Conservation (phyloP, 2,888 invertebrate species). For the Ashinkailepas kermadecensis region DNA sequence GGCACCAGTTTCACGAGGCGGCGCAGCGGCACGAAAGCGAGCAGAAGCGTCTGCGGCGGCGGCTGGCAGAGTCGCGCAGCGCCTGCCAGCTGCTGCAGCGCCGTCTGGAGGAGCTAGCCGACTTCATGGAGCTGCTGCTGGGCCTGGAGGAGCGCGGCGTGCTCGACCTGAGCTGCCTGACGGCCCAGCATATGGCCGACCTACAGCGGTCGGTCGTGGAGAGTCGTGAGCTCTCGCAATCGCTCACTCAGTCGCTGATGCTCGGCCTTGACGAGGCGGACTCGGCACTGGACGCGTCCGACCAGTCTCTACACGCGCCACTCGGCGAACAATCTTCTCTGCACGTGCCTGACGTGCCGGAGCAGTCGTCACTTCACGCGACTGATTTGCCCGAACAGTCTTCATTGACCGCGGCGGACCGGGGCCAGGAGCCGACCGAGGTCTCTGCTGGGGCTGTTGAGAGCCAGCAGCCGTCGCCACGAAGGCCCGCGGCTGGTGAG, state of each 20-base stretch:
- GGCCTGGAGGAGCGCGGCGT: slow-evolving; percentile 44
- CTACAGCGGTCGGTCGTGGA: slow-evolving; percentile 34
- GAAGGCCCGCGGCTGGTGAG: neutral
- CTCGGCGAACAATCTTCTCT: slow-evolving; percentile 1
- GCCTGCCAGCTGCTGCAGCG: slow-evolving; percentile 50
- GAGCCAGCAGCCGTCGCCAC: neutral
- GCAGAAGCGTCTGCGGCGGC: slow-evolving; percentile 31
- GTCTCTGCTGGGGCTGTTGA: neutral
- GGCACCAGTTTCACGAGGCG: neutral
- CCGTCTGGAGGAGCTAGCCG: slow-evolving; percentile 57
- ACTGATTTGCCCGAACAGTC: no score
- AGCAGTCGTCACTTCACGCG: no score
- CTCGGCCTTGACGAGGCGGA: slow-evolving; percentile 10
- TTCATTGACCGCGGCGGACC: no score
- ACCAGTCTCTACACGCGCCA: neutral
- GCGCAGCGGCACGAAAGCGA: neutral
- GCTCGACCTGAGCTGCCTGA: slow-evolving; percentile 34
- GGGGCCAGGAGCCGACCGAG: no score
- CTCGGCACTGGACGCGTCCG: neutral
- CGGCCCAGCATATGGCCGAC: slow-evolving; percentile 33
- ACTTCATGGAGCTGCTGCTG: slow-evolving; percentile 56
- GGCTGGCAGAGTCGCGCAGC: slow-evolving; percentile 37
- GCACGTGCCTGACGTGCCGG: neutral
- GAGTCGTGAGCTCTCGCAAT: slow-evolving; percentile 35
- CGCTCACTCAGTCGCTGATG: slow-evolving; percentile 35